A percentile compares a stretch with the other conserved stretches of the same genome.
phyloP scores from a whole-genome alignment of 2,888 invertebrate genomes.

The Pharmacophagus antenor region DNA sequence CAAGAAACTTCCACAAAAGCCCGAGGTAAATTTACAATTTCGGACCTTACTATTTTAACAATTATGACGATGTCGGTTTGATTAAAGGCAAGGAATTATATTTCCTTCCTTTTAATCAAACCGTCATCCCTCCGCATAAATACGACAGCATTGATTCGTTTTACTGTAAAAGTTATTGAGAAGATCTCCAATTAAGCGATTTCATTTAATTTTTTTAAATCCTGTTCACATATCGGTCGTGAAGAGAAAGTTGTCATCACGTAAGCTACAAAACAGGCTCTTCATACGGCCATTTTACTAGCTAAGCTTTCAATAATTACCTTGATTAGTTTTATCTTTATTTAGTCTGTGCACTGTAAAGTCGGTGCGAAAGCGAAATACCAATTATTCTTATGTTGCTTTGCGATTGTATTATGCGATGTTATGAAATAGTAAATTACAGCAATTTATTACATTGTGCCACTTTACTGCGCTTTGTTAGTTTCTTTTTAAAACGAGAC shows the following conservation, averaged over 20 bases:
- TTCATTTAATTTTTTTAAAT: slow-evolving; percentile 29
- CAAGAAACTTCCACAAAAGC: slow-evolving; percentile 70
- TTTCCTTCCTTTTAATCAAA: no score
- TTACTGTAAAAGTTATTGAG: background rate
- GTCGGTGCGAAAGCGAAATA: slow-evolving; percentile 50
- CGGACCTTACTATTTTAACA: background rate
- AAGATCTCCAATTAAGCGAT: slow-evolving; percentile 17
- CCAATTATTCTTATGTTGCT: slow-evolving; percentile 49
- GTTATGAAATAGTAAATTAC: slow-evolving; percentile 39
- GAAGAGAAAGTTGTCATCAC: slow-evolving; percentile 32
- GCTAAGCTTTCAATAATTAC: slow-evolving; percentile 31
- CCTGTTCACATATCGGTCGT: slow-evolving; percentile 25
- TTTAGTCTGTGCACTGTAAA: slow-evolving; percentile 26
- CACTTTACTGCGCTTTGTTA: slow-evolving; percentile 17
- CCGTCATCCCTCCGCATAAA: background rate
- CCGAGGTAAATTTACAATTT: slow-evolving; percentile 60
- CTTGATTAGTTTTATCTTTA: slow-evolving; percentile 28
- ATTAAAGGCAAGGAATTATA: background rate
- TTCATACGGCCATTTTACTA: slow-evolving; percentile 29
- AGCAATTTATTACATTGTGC: slow-evolving; percentile 24
- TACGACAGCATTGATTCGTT: background rate
- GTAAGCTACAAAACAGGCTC: slow-evolving; percentile 30
- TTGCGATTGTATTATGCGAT: slow-evolving; percentile 53
- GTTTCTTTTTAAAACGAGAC: slow-evolving; percentile 10
- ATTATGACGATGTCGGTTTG: background rate